Base-by-base conservation (phyloP, 2,113 vertebrate genomes). In the Ophiodon elongatus region DNA sequence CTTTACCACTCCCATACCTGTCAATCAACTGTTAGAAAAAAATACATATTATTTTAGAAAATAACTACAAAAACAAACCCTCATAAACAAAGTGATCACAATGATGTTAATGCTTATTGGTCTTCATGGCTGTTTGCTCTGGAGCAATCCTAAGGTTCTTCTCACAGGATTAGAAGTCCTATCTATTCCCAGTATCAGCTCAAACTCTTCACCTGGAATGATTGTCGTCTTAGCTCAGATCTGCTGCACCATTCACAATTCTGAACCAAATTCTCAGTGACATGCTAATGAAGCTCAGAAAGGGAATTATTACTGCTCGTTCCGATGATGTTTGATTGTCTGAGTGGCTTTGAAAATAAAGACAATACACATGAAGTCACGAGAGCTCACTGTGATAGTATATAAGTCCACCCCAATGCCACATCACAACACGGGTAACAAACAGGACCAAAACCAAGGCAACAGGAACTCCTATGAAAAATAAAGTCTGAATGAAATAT, bases 11-110 rank as follows among this genome's bases (percentile, higher is more conserved):
- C 19, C 57, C 59, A 64, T 19, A 52, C 50, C 52, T 76, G 80
- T 69, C 87, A 87, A 73, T 91, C 90, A 89, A 33, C 25, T 56
- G 65, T 33, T 64, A 59, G 21, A 45, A 60, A 73, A 54, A 4
- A 64, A 29, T 11, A n/a, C 19, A 37, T 63, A 47, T 92, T 80
- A 66, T 79, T 85, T 86, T 73, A 83, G 65, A 76, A 59, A 85
- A 62, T n/a, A 80, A 78, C 60, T 68, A 67, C n/a, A 76, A 65
- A 85, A 78, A 73, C 43, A 86, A 80, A 80, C 25, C 1, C 13
- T 4, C 23, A 3, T 60, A 29, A 65, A 86, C 52, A 73, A 60
- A 76, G 84, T 68, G 57, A 85, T 66, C 60, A 80, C 27, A 33
- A 52, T 25, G 72, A 60, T 39, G 63, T 63, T 81, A 76, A 91